Percentiles rank a stretch among this genome's conserved stretches.
phyloP scores from a whole-genome alignment of 2,888 invertebrate species.

The Macropis europaea region DNA sequence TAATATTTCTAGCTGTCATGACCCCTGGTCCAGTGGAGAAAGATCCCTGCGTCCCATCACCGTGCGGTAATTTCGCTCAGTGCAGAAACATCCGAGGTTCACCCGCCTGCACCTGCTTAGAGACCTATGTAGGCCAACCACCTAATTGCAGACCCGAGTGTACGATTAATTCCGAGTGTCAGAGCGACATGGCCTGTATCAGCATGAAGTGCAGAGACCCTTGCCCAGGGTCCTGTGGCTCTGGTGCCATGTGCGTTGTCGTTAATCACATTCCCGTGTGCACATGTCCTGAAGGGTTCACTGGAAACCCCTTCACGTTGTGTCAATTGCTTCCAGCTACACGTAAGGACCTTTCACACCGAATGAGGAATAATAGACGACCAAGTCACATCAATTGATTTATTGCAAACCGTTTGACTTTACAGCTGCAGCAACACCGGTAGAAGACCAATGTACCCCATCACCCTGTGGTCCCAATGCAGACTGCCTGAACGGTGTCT shows the following conservation, averaged over 20 bases:
- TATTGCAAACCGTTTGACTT: constrained; percentile 83
- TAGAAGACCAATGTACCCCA: constrained; percentile 83
- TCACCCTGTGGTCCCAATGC: constrained; percentile 85
- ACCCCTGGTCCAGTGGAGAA: constrained; percentile 65
- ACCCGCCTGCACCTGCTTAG: constrained; percentile 79
- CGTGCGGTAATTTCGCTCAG: constrained; percentile 87
- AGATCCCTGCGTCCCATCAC: constrained; percentile 85
- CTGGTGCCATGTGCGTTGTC: constrained; percentile 80
- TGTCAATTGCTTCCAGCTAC: constrained; percentile 56
- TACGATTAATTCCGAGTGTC: constrained; percentile 79
- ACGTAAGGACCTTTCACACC: constrained; percentile 69
- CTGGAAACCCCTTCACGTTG: constrained; percentile 80
- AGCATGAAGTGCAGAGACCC: constrained; percentile 81
- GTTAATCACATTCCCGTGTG: constrained; percentile 81
- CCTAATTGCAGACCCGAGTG: constrained; percentile 79
- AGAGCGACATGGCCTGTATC: constrained; percentile 80
- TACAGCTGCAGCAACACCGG: constrained; percentile 68
- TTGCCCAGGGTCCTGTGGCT: constrained; percentile 80
- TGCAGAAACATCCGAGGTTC: constrained; percentile 83
- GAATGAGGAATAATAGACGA: neutral
- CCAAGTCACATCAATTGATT: constrained; percentile 83
- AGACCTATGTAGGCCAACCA: constrained; percentile 79
- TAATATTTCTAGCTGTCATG: constrained; percentile 82
- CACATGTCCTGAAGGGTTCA: constrained; percentile 79
- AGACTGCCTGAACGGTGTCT: constrained; percentile 75